Evolutionary conservation across 2,113 vertebrate genomes (phyloP).

Genomic region (Notothenia rossii): DNA sequence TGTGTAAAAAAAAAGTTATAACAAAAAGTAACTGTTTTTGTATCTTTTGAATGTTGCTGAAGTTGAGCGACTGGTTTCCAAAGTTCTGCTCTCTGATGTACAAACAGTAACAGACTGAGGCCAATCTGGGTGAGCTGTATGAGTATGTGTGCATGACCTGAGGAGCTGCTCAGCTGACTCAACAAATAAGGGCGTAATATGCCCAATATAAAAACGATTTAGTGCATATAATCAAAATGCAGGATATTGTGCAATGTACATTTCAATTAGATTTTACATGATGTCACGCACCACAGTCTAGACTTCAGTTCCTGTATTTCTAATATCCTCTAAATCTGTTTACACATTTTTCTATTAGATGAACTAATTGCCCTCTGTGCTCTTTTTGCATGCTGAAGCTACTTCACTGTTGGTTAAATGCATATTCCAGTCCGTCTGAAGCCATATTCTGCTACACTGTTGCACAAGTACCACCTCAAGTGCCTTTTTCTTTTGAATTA

Average conservation of each 20-base stretch:
- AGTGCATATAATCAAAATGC: slow-evolving; percentile 19
- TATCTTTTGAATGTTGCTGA: background rate
- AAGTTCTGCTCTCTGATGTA: background rate
- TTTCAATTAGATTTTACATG: slow-evolving; percentile 12
- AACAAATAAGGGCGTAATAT: background rate
- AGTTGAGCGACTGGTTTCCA: background rate
- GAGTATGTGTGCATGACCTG: background rate
- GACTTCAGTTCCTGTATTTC: slow-evolving; percentile 24
- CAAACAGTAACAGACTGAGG: background rate
- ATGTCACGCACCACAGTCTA: slow-evolving; percentile 48
- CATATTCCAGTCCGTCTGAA: background rate
- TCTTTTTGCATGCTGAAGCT: background rate
- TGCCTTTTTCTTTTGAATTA: slow-evolving; percentile 20
- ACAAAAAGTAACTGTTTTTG: background rate
- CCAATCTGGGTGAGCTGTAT: background rate
- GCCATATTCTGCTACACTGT: background rate
- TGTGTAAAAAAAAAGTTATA: background rate
- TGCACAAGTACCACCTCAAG: background rate
- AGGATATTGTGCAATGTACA: slow-evolving; percentile 12
- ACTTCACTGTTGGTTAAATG: background rate
- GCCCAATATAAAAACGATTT: background rate
- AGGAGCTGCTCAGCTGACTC: background rate
- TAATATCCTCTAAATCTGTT: background rate
- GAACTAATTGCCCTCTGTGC: background rate
- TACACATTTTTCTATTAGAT: background rate